These are phyloP conservation scores for Myathropa florea DNA, from an alignment of 2,888 invertebrate species.

Conservation along the genomic window DNA sequence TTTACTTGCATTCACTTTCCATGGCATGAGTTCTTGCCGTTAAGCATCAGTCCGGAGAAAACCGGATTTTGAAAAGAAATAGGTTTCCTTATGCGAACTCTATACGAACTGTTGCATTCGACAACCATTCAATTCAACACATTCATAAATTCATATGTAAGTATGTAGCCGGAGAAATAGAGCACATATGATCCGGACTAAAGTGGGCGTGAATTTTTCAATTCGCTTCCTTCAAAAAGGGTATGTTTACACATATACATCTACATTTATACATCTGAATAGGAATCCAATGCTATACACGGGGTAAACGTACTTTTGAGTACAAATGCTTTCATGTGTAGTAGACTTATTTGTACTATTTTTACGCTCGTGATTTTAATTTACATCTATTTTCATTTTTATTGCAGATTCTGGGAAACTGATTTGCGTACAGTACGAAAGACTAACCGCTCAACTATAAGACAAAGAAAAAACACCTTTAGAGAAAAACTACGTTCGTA, in stretches of 20 bases:
- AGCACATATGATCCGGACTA: not conserved
- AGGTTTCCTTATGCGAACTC: not conserved
- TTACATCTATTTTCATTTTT: not conserved
- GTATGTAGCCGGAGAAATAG: not conserved
- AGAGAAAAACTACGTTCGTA: constrained; percentile 74
- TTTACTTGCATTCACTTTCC: not conserved
- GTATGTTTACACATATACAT: not conserved
- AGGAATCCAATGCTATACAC: not conserved
- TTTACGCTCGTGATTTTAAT: not conserved
- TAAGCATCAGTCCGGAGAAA: not conserved
- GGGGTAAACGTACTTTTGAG: not conserved
- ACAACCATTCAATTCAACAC: not conserved
- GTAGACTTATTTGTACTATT: not conserved
- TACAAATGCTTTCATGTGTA: not conserved
- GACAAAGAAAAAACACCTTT: constrained; percentile 74
- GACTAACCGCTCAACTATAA: constrained; percentile 83
- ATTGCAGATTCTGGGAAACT: constrained; percentile 87
- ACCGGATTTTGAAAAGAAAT: not conserved
- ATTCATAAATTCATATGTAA: not conserved
- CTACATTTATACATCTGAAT: not conserved
- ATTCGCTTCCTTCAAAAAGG: not conserved
- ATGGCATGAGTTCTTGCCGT: not conserved
- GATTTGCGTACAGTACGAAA: constrained; percentile 89
- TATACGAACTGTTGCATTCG: not conserved
- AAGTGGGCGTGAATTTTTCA: constrained; percentile 15